Evolutionary conservation across 2,113 vertebrate genomes (phyloP), one percentile per base, ranked within the genome.

Genomic region (Zootoca vivipara): DNA sequence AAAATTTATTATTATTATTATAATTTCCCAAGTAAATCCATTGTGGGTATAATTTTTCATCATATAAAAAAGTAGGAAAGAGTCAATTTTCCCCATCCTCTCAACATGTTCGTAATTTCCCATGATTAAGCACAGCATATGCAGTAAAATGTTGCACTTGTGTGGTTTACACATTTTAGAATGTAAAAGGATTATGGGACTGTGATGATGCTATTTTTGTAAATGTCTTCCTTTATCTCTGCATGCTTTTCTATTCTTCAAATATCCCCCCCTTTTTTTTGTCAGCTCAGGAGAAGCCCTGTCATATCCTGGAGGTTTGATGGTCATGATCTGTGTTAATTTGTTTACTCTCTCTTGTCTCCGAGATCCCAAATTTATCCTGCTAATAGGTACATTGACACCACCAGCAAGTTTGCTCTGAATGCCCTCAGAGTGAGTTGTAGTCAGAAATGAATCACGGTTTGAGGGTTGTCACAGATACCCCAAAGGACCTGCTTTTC

Each of bases 331-430:
- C 89, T 22, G 2, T 75, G 10, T 82, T 86, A 90, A 7, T 87
- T 93, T 72, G 46, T 78, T 77, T 85, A 80, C 91, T 83, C 42
- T 52, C 42, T 75, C 52, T 58, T 87, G 22, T 81, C 42, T 87
- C n/a, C 72, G 40, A 83, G 75, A 78, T 9, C 0, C 15, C 26
- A 52, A 6, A 85, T 56, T 82, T 85, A 83, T 80, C 18, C 0
- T 79, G 40, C 35, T 91, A 87, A 88, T 35, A 85, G 62, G 3
- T 73, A 88, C 30, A 10, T 33, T 78, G 56, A 26, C 70, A 80
- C 89, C 69, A 42, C 72, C 40, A 84, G 2, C 83, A 7, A 83
- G 10, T 58, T 1, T 3, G 46, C 40, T n/a, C 24, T 42, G 28
- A 92, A 5, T 35, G 0, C 3, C n/a, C 46, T 91, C 73, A 87